Base-by-base conservation (phyloP, 1,140 invertebrate species). In the Matsumurasca onukii region DNA sequence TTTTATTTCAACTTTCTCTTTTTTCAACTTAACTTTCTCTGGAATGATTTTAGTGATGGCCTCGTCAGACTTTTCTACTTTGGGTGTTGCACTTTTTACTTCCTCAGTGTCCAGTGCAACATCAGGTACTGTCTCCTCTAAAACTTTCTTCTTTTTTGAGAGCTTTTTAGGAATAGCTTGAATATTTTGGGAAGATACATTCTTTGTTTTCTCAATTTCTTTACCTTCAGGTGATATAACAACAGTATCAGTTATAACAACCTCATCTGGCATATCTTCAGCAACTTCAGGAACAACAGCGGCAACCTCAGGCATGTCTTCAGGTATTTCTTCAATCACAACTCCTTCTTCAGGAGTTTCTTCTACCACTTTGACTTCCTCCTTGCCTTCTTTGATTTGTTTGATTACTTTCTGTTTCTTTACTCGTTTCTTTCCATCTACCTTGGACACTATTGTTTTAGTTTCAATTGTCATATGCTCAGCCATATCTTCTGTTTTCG, bases 191-290 rank as follows among this genome's bases (percentile, higher is more conserved):
- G n/a, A n/a, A n/a, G n/a, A n/a, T n/a, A n/a, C n/a, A n/a, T n/a
- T n/a, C n/a, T n/a, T n/a, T 15, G 51, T 61, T 22, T 71, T 49
- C 55, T 66, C 39, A 17, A 71, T 55, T 25, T 66, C 51, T 67
- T 48, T 67, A 66, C 67, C 66, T 67, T 69, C 70, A 72, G 69
- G 65, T 51, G 57, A 64, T 31, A 69, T 70, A 24, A 69, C 72
- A 69, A 67, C 75, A n/a, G 79, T 77, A 70, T 84, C 78, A 12
- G 80, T 78, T 1, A 82, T 74, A 3, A 76, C 76, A 9, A 80
- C 77, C 69, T 80, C 78, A 39, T 72, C 70, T 25, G 68, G 68
- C 25, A 70, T 68, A 20, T 76, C 70, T 69, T 74, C 70, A 1
- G 70, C 45, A 61, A 57, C 39, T 52, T 66, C 59, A 30, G 73